Percentiles rank a stretch among this genome's conserved stretches.
Evolutionary conservation across 2,113 vertebrate species (phyloP).

Genomic region (Myodes glareolus): DNA sequence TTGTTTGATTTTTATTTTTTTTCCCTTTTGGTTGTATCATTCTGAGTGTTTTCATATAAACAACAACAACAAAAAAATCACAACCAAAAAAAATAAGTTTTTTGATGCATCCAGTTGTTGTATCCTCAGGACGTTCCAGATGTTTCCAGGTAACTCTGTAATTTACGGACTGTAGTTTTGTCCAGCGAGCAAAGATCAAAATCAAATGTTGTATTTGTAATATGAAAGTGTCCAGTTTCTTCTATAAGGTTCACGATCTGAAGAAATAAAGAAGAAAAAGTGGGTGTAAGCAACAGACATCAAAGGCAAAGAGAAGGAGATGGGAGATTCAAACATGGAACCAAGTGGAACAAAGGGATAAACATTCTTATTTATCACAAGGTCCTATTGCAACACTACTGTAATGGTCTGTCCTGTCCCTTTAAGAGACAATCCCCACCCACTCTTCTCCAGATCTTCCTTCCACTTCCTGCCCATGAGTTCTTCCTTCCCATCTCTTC

Average conservation of each 20-base stretch:
- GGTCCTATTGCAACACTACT: background rate
- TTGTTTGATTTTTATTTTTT: slow-evolving; percentile 79
- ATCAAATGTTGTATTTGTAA: slow-evolving; percentile 99
- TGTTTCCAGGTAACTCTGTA: slow-evolving; percentile 98
- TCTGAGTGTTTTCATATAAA: slow-evolving; percentile 85
- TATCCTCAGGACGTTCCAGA: slow-evolving; percentile 93
- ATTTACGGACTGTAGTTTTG: slow-evolving; percentile 97
- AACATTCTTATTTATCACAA: background rate
- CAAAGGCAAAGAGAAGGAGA: background rate
- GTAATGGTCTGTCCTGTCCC: too few species aligned
- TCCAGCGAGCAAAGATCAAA: slow-evolving; percentile 99
- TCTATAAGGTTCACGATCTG: slow-evolving; percentile 99
- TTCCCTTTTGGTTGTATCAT: slow-evolving; percentile 85
- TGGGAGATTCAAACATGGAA: background rate
- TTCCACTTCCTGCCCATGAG: too few species aligned
- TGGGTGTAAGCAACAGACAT: slow-evolving; percentile 10
- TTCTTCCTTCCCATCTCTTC: too few species aligned
- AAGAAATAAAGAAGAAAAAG: slow-evolving; percentile 76
- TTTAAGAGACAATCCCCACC: too few species aligned
- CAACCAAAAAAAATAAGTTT: slow-evolving; percentile 77
- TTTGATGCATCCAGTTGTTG: slow-evolving; percentile 86
- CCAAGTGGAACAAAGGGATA: background rate
- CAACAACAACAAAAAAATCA: slow-evolving; percentile 75
- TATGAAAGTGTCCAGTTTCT: slow-evolving; percentile 99
- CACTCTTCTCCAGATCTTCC: too few species aligned